Conservation (phyloP, 2,113 vertebrate genomes). For the Sorex araneus region DNA sequence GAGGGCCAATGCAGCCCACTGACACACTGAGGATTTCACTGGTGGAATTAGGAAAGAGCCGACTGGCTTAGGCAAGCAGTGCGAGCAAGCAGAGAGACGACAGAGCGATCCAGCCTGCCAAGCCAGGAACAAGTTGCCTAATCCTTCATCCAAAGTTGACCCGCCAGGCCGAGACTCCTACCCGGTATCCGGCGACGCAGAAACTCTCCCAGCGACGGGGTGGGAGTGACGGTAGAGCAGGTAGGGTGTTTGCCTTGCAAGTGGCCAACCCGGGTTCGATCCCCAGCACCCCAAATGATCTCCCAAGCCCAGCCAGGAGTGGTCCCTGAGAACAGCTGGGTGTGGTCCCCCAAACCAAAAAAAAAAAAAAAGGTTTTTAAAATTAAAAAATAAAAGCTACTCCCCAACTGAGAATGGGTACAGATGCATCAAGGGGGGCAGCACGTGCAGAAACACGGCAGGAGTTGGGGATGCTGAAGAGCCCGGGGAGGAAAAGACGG, state of each 20-base stretch:
- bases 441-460: neutral
- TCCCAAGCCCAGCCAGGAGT: too few species aligned
- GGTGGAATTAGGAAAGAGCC: neutral
- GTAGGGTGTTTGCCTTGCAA: too few species aligned
- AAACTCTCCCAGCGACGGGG: neutral
- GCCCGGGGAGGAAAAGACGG: neutral
- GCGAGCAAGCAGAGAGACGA: neutral
- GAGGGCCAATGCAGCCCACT: neutral
- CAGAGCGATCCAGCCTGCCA: neutral
- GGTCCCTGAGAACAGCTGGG: too few species aligned
- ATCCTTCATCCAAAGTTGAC: constrained; percentile 62
- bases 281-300: too few species aligned
- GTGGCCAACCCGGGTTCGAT: too few species aligned
- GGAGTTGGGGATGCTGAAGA: neutral
- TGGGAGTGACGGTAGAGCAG: too few species aligned
- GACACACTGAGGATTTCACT: neutral
- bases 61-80: constrained; percentile 62
- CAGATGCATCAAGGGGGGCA: neutral
- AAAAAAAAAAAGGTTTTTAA: too few species aligned
- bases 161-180: neutral
- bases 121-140: constrained; percentile 65
- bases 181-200: neutral
- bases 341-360: too few species aligned
- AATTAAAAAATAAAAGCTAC: too few species aligned
- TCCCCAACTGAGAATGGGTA: neutral